Evolutionary conservation across 2,888 invertebrate species (phyloP).

Genomic region (Nemurella pictetii): DNA sequence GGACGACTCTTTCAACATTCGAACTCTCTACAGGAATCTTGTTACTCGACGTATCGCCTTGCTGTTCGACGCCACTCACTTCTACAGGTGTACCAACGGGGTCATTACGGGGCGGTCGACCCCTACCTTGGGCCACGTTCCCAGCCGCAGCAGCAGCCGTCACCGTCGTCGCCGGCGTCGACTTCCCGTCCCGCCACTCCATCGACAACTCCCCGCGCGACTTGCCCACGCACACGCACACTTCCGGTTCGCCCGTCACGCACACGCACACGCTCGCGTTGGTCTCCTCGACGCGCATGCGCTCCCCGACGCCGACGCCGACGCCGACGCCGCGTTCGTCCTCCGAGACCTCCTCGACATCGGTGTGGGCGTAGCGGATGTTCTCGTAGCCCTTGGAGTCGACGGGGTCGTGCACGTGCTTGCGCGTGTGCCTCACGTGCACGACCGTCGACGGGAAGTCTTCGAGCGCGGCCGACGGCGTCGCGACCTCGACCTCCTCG

Average conservation of each 20-base stretch:
- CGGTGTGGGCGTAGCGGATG: constrained; percentile 55
- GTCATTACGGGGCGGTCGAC: background rate
- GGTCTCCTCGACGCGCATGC: constrained; percentile 42
- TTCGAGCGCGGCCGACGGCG: constrained; percentile 52
- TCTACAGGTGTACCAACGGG: background rate
- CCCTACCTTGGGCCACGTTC: constrained; percentile 32
- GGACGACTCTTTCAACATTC: background rate
- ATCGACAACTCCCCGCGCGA: constrained; percentile 41
- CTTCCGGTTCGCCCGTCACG: constrained; percentile 25
- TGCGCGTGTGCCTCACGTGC: constrained; percentile 53
- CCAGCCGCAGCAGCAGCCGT: background rate
- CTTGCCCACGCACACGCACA: constrained; percentile 43
- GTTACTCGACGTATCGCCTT: background rate
- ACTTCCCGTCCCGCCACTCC: constrained; percentile 38
- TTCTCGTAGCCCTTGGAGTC: constrained; percentile 56
- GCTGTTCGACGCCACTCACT: background rate
- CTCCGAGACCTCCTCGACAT: constrained; percentile 57
- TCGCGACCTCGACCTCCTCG: no score
- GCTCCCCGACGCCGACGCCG: no score
- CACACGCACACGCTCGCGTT: constrained; percentile 44
- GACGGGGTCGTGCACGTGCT: constrained; percentile 54
- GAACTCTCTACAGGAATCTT: background rate
- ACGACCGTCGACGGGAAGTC: constrained; percentile 53
- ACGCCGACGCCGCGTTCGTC: constrained; percentile 41
- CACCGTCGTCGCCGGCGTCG: constrained; percentile 4